Base-by-base conservation (phyloP, 2,113 vertebrate species). In the Verasper variegatus region DNA sequence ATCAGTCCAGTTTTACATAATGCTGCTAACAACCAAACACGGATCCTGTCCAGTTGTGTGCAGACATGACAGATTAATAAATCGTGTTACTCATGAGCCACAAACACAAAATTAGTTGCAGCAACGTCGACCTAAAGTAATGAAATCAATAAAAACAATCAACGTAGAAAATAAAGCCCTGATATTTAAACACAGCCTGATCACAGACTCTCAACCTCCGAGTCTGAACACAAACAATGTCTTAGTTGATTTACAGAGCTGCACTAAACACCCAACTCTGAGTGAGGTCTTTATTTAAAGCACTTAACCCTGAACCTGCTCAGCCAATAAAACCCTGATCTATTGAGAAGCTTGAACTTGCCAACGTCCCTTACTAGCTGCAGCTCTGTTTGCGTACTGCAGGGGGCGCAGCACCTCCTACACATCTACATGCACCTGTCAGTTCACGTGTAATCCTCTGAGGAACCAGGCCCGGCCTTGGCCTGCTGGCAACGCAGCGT, bases 391-490 rank as follows among this genome's bases (percentile, higher is more conserved):
- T 51, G 3, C 13, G 21, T 6, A 26, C 80, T 21, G 5, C 9
- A 69, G 86, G 72, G 52, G 86, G 81, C 18, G 56, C 62, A 55
- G 55, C 42, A 26, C 9, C 49, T 52, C 58, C 24, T 24, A 18
- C 3, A 3, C 37, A 51, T 31, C 10, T 8, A 0, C 3, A 0
- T 0, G 21, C 21, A 74, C 77, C 80, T 81, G 74, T 9, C 23
- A 1, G 54, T 40, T 74, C 76, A 85, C 73, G 49, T 20, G 59
- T 77, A 63, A 70, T 35, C 6, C 31, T 56, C 6, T 45, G 58
- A 51, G 71, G 47, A 55, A 81, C 68, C n/a, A 45, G 51, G 24
- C n/a, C 11, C 13, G 67, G 65, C 71, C 52, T 45, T 10, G 76
- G 40, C 40, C 10, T 11, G 52, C 27, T 24, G 21, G 17, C 20